Percentiles rank a stretch among this genome's conserved stretches.
phyloP scores from a whole-genome alignment of 2,797 vertebrate genomes.

The Limnodromus scolopaceus region DNA sequence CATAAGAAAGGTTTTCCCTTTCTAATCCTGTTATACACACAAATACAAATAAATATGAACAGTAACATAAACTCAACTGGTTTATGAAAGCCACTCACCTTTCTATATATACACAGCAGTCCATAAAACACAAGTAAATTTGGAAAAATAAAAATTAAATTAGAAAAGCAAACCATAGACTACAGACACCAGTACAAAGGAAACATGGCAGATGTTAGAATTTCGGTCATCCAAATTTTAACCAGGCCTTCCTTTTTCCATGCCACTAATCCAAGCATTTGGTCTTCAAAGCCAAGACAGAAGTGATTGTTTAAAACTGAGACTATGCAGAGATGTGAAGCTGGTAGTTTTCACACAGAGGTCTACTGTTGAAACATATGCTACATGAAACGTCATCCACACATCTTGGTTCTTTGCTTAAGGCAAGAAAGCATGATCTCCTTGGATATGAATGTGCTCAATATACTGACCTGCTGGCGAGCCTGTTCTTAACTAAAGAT shows the following conservation, averaged over 20 bases:
- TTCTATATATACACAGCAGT: neutral
- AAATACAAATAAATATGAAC: neutral
- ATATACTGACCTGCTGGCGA: conserved; percentile 84
- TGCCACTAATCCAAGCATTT: neutral
- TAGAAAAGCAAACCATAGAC: neutral
- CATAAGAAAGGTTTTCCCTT: neutral
- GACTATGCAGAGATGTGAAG: neutral
- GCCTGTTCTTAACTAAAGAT: conserved; percentile 85
- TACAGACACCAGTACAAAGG: neutral
- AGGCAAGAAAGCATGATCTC: neutral
- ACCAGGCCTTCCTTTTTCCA: neutral
- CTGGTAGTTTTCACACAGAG: neutral
- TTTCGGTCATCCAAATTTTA: neutral
- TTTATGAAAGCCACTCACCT: neutral
- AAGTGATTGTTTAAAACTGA: neutral
- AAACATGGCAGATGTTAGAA: neutral
- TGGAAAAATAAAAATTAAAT: neutral
- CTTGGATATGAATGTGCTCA: neutral
- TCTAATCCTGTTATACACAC: neutral
- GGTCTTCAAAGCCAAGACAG: neutral
- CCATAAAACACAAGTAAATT: neutral
- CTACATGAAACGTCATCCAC: neutral
- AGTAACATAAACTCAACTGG: neutral
- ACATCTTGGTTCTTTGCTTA: neutral
- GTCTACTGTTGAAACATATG: neutral